Conservation (phyloP, 2,113 vertebrate genomes). For the Pelvicachromis taeniatus region DNA sequence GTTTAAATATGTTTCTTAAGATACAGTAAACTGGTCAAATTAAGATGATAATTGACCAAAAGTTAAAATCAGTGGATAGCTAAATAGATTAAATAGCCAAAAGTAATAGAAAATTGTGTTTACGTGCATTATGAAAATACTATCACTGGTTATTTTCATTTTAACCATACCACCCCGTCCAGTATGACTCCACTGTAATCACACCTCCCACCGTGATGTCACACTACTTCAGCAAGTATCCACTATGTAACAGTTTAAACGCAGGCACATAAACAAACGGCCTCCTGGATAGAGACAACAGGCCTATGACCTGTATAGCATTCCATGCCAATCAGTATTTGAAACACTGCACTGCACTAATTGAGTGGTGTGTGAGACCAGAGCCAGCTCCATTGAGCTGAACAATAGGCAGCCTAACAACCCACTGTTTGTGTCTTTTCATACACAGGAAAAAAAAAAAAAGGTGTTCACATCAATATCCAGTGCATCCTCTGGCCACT, state of each 20-base stretch:
- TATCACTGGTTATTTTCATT: neutral
- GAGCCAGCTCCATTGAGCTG: neutral
- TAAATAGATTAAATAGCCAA: neutral
- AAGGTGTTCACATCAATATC: neutral
- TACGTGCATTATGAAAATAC: neutral
- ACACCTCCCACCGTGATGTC: neutral
- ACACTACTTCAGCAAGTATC: neutral
- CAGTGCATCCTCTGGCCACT: neutral
- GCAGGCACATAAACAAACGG: conserved; percentile 14
- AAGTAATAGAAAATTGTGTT: neutral
- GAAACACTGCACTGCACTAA: conserved; percentile 25
- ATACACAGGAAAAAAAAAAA: neutral
- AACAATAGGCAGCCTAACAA: neutral
- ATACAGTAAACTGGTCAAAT: neutral
- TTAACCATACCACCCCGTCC: neutral
- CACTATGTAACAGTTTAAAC: neutral
- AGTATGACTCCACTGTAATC: neutral
- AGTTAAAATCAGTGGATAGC: neutral
- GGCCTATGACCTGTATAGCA: conserved; percentile 21
- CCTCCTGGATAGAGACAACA: conserved; percentile 2
- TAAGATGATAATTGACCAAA: neutral
- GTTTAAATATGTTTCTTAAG: neutral
- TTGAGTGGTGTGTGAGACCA: neutral
- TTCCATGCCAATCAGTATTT: conserved; percentile 32
- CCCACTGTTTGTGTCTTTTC: neutral